Evolutionary conservation across 2,113 vertebrate species (phyloP), one percentile per base, ranked within the genome.

Genomic region (Amphiprion ocellaris): DNA sequence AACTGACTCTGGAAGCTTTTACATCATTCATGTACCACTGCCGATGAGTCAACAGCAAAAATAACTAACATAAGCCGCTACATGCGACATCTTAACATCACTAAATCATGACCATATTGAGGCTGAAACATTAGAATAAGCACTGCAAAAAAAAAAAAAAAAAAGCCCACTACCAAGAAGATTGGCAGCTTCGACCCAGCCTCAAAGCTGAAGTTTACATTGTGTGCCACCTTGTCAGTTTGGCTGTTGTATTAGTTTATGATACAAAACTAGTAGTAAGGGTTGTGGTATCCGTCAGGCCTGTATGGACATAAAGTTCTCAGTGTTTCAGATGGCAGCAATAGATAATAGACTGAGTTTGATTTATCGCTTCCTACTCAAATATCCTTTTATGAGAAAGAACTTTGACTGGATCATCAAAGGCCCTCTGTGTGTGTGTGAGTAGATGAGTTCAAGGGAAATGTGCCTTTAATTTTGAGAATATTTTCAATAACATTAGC

Each of bases 31-130:
- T 80, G 24, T 4, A 67, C 75, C 53, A 2, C 78, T 82, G 52
- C 54, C 37, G 47, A 82, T 56, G 81, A 89, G 68, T 82, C 84
- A 85, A 78, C 53, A 79, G 77, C 74, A 65, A 56, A 84, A 85
- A 80, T 77, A 89, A 77, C 81, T 68, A 85, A 79, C 69, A 68
- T 74, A 77, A 84, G 71, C 76, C 67, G 54, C 75, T 30, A 69
- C 55, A 74, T 86, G 78, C 74, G 82, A 74, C 68, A 39, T 79
- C 41, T 76, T 60, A 80, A 67, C 79, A 50, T 61, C 8, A 8
- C 41, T 59, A 81, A 86, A 86, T 87, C 70, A 82, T 55, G 21
- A 83, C 79, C 85, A 87, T 2, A 74, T 79, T 72, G 78, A 70
- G 50, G 37, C 59, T 66, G 81, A 82, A 91, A 88, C 65, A 39